Evolutionary conservation across 2,888 invertebrate genomes (phyloP), one percentile per base, ranked within the genome.

Genomic region (Baronia brevicornis): DNA sequence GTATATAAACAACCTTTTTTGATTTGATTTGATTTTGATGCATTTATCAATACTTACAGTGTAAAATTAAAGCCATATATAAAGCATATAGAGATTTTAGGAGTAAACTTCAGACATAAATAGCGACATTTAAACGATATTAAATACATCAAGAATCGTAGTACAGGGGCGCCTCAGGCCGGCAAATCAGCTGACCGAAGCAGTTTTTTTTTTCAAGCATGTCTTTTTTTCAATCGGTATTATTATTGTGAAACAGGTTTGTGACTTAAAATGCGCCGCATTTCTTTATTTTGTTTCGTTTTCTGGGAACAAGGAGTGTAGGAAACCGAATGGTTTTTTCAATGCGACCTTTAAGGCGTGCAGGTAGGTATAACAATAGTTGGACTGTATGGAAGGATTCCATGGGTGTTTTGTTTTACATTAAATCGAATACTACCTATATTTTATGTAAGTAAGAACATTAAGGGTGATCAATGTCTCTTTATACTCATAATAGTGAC

Each of bases 151-250:
- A 7, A 9, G 7, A 24, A 23, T 22, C 28, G 18, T 39, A 33
- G 45, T 52, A 48, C 41, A 38, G 39, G 49, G 54, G 54, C 47
- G 54, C 54, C 54, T 54, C 54, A 47, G 41, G 38, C 35, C 21
- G 36, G 43, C 40, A 41, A 48, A 55, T 55, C 55, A 57, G 55
- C 55, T 57, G 56, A 54, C 44, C 32, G 41, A 33, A 33, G 36
- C 36, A 19, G 39, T 51, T 45, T 48, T 51, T 39, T 47, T 50
- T 42, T 41, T 20, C 9, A 40, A 26, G 18, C 10, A 29, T 14
- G 22, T 26, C n/a, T 50, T 54, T 57, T 57, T 54, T 52, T 31
- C 8, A 32, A 32, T 33, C 41, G 43, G 39, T 40, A 46, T 53
- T 38, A 42, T 46, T 47, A 51, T 41, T 10, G 31, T 32, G 33